Base-by-base conservation (phyloP, 2,797 vertebrate genomes). In the Fistularia commersonii region DNA sequence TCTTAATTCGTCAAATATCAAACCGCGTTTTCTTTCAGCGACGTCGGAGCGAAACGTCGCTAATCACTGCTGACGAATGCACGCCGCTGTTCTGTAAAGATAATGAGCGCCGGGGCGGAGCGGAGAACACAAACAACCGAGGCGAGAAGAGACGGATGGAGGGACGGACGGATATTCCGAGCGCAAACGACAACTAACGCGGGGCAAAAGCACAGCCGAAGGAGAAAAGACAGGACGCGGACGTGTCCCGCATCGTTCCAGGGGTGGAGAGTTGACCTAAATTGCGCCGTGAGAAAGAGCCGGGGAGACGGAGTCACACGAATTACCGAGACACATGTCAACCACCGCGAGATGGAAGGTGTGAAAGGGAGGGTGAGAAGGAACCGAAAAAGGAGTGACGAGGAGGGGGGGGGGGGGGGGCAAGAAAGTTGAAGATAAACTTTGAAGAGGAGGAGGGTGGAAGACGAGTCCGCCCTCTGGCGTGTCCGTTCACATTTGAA, bases 1-100 rank as follows among this genome's bases (percentile, higher is more conserved):
- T 85, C 82, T 85, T 79, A 52, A 72, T 81, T 84, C 66, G 80
- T 82, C 82, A 80, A 79, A 83, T 85, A 87, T 87, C 83, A 83
- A 80, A 84, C 77, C 69, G 75, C 77, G 81, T 81, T 74, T 74
- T 57, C 70, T 23, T 71, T 76, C 83, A 84, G 14, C 63, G 72
- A 85, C 77, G 82, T 75, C 49, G 64, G 71, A 82, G 79, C 69
- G 77, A 87, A 84, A 84, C 61, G 54, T 53, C 62, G 79, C 79
- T 84, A 87, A 89, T 87, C 86, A 69, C 80, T 72, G 76, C 82
- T 85, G 82, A 84, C 78, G 68, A 83, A 81, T 57, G 81, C 82
- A 74, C 61, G 47, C 60, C 72, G 76, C 79, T 83, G 79, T 66
- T 82, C 81, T 36, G 71, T 64, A 81, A 81, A 82, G 86, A 90